Percentiles rank a stretch among this genome's conserved stretches.
Conservation (phyloP, 2,113 vertebrate species). For the Sturnus vulgaris region DNA sequence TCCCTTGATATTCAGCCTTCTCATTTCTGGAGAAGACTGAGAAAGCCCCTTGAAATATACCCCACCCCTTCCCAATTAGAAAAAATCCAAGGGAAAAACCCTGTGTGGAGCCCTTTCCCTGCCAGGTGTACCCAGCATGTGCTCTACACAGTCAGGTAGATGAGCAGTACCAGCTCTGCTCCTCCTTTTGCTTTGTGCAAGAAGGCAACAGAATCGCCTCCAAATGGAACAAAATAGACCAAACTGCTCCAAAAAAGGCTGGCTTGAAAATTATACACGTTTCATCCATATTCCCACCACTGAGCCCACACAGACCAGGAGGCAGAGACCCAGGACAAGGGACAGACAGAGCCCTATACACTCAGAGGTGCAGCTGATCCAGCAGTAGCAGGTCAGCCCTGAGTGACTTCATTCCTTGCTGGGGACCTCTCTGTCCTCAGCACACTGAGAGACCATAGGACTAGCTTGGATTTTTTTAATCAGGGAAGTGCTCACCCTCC, state of each 20-base stretch:
- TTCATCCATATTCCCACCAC: not conserved
- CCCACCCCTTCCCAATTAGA: not conserved
- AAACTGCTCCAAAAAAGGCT: not conserved
- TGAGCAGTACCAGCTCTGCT: not conserved
- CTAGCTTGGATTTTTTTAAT: not conserved
- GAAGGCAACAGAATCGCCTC: not conserved
- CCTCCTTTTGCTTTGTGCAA: not conserved
- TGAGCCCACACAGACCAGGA: not conserved
- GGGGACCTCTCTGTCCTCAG: not conserved
- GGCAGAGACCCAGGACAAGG: not conserved
- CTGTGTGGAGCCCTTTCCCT: not conserved
- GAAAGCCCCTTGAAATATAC: not conserved
- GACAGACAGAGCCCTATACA: fast-evolving
- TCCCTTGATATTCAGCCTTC: not conserved
- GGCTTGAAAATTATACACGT: not conserved
- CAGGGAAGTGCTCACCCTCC: not conserved
- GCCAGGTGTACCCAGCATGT: not conserved
- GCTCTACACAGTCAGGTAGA: not conserved
- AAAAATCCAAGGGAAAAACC: not conserved
- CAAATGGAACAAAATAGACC: not conserved
- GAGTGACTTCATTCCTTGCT: not conserved
- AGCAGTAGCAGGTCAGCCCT: not conserved
- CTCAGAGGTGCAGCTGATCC: not conserved
- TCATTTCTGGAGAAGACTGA: not conserved
- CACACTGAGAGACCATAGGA: not conserved